phyloP scores from a whole-genome alignment of 2,888 invertebrate species.

The Ormyrus rosae region DNA sequence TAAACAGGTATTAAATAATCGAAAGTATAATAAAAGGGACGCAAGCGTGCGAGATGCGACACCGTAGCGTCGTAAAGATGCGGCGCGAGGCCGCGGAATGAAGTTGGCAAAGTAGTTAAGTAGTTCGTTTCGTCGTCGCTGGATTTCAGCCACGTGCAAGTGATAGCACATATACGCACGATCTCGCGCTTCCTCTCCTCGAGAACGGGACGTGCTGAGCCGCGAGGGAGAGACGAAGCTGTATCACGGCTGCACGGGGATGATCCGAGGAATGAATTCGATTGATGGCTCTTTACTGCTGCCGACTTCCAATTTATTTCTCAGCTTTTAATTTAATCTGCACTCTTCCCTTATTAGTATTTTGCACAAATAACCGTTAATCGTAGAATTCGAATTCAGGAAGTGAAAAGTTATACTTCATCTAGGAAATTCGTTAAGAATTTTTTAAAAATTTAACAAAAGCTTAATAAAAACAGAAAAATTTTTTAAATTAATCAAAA shows the following conservation, averaged over 20 bases:
- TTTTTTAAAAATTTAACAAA: too few species aligned
- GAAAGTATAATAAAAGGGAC: not conserved
- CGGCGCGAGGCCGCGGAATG: constrained; percentile 26
- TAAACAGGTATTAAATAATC: constrained; percentile 33
- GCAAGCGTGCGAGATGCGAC: not conserved
- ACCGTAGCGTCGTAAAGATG: constrained; percentile 34
- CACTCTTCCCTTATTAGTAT: too few species aligned
- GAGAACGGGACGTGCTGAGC: not conserved
- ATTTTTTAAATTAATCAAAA: too few species aligned
- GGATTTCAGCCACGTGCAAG: constrained; percentile 30
- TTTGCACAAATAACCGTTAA: too few species aligned
- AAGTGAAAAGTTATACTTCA: too few species aligned
- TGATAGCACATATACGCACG: too few species aligned
- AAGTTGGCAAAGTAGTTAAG: constrained; percentile 57
- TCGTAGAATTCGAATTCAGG: too few species aligned
- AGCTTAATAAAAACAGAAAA: too few species aligned
- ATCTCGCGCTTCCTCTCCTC: constrained; percentile 2
- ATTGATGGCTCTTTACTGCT: constrained; percentile 6
- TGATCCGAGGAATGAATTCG: not conserved
- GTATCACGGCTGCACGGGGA: not conserved
- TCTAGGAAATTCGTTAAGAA: too few species aligned
- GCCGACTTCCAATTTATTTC: not conserved
- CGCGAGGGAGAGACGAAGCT: not conserved
- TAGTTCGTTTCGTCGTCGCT: constrained; percentile 54
- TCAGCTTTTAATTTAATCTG: not conserved